Evolutionary conservation across 2,888 invertebrate species (phyloP).

Genomic region (Lepidochrysops patricia): DNA sequence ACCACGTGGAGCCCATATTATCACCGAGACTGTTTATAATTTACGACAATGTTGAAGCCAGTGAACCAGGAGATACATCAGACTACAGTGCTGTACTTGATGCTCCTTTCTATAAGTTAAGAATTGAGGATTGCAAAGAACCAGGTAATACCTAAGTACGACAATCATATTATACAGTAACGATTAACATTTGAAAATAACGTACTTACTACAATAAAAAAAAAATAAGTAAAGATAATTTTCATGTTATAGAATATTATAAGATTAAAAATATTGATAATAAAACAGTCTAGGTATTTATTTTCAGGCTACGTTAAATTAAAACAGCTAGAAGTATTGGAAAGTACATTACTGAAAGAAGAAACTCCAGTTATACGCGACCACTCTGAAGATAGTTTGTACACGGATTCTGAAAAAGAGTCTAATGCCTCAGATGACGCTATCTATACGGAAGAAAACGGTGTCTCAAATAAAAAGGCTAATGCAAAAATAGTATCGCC

Average conservation of each 20-base stretch:
- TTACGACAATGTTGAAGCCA: slow-evolving; percentile 83
- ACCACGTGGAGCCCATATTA: slow-evolving; percentile 71
- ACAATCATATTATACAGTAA: not conserved
- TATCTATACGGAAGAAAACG: slow-evolving; percentile 38
- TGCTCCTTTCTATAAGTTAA: slow-evolving; percentile 77
- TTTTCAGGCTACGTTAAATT: slow-evolving; percentile 74
- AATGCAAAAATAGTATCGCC: slow-evolving; percentile 33
- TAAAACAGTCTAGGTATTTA: no score
- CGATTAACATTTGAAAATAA: not conserved
- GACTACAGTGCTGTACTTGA: slow-evolving; percentile 75
- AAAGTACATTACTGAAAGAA: slow-evolving; percentile 53
- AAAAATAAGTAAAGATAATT: not conserved
- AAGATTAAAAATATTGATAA: no score
- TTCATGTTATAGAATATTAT: no score
- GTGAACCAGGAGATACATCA: slow-evolving; percentile 76
- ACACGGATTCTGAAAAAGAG: slow-evolving; percentile 63
- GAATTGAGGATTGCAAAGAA: slow-evolving; percentile 71
- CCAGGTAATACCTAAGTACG: slow-evolving; percentile 40
- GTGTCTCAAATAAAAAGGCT: slow-evolving; percentile 40
- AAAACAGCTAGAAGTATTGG: slow-evolving; percentile 66
- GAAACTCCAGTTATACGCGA: slow-evolving; percentile 28
- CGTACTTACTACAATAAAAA: not conserved
- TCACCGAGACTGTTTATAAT: slow-evolving; percentile 79
- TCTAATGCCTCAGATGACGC: slow-evolving; percentile 53
- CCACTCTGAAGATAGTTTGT: slow-evolving; percentile 52